These are phyloP conservation scores for Empidonax alnorum DNA, from an alignment of 2,113 vertebrate genomes.

Conservation along the genomic window DNA sequence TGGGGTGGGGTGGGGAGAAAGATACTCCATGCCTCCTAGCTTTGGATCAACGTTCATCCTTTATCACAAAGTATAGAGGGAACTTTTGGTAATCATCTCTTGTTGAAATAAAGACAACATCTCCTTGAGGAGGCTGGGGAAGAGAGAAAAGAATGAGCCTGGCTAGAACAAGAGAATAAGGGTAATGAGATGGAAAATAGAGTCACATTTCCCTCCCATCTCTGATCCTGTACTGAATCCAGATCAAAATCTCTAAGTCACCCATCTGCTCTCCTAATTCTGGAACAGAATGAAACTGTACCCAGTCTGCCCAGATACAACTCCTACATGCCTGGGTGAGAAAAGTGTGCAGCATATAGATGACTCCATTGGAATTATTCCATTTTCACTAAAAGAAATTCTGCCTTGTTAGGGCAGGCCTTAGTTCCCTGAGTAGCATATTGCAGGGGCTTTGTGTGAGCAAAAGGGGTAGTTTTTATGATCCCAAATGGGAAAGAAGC, in stretches of 20 bases:
- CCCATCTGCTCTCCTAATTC: conserved; percentile 67
- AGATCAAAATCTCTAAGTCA: conserved; percentile 32
- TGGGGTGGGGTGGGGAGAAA: neutral
- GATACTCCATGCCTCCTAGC: neutral
- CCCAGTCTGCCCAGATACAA: conserved; percentile 61
- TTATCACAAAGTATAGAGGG: neutral
- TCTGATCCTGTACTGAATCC: too few relatives aligned
- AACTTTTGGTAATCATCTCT: neutral
- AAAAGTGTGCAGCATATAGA: conserved; percentile 57
- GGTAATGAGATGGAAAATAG: conserved; percentile 28
- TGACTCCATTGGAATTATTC: conserved; percentile 52
- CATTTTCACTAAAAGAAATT: conserved; percentile 31
- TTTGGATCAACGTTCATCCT: neutral
- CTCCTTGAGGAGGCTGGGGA: neutral
- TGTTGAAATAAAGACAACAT: neutral
- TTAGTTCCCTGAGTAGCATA: neutral
- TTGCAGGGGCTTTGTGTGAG: neutral
- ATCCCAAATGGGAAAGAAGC: conserved; percentile 14
- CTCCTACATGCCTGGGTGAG: conserved; percentile 65
- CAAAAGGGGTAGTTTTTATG: neutral
- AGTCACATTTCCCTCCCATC: neutral
- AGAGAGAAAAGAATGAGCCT: neutral
- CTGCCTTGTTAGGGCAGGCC: conserved; percentile 36
- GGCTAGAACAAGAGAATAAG: neutral
- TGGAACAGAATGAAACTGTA: conserved; percentile 68